Evolutionary conservation across 2,113 vertebrate species (phyloP).

Genomic region (Sander vitreus): DNA sequence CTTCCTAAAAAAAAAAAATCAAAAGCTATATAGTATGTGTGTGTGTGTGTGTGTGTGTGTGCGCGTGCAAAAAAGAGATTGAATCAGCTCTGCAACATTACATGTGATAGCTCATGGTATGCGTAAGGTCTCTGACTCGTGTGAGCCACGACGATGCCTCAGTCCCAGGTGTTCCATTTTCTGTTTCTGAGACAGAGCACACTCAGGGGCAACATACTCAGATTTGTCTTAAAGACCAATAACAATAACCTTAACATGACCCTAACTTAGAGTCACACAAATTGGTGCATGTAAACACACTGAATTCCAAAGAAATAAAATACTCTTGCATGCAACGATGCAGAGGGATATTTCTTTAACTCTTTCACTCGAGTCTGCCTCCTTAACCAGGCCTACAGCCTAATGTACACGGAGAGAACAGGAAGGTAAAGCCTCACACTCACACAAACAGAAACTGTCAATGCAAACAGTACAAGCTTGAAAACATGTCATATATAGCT

Average conservation of each 20-base stretch:
- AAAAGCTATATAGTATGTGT: neutral
- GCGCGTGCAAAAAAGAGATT: neutral
- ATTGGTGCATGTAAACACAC: neutral
- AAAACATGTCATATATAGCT: constrained; percentile 38
- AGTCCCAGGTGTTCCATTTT: neutral
- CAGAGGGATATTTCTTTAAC: neutral
- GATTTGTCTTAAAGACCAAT: neutral
- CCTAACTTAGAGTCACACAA: neutral
- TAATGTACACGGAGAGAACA: constrained; percentile 10
- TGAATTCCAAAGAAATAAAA: neutral
- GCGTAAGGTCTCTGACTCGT: neutral
- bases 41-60: too few species aligned
- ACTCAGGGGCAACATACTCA: neutral
- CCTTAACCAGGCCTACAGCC: neutral
- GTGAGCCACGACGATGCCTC: neutral
- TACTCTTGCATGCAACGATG: neutral
- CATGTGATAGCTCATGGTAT: neutral
- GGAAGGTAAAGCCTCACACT: neutral
- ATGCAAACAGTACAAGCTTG: neutral
- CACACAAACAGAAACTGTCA: constrained; percentile 1
- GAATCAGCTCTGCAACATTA: neutral
- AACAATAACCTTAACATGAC: neutral
- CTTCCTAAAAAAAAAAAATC: neutral
- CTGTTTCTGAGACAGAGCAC: neutral
- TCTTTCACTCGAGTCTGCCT: constrained; percentile 3